These are phyloP conservation scores for Ypsolopha sequella DNA, from an alignment of 2,888 invertebrate species.

Conservation along the genomic window DNA sequence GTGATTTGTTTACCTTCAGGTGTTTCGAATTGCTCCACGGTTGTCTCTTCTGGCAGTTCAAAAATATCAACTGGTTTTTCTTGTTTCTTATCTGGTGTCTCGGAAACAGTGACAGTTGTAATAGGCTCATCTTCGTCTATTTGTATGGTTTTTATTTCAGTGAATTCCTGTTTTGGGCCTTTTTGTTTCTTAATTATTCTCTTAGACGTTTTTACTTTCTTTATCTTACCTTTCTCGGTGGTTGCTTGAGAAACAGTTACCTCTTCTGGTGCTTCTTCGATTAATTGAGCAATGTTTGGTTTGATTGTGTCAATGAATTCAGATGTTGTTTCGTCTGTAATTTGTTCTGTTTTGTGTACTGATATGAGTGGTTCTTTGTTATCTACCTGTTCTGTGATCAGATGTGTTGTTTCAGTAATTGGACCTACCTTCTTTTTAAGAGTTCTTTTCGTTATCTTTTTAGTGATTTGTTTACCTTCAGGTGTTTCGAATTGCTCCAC, in stretches of 20 bases:
- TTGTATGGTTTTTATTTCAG: slow-evolving; percentile 31
- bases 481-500: slow-evolving; percentile 7
- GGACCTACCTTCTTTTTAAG: slow-evolving; percentile 28
- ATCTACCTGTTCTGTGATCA: slow-evolving; percentile 48
- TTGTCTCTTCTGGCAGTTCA: slow-evolving; percentile 17
- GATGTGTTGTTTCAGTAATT: slow-evolving; percentile 44
- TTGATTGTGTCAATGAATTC: slow-evolving; percentile 1
- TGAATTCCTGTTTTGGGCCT: slow-evolving; percentile 30
- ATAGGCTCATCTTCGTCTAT: slow-evolving; percentile 20
- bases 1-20: slow-evolving; percentile 8
- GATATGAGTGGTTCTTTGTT: slow-evolving; percentile 42
- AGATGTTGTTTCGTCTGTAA: slow-evolving; percentile 16
- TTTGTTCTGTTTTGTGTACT: slow-evolving; percentile 31
- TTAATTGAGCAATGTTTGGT: slow-evolving; percentile 14
- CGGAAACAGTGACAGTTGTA: slow-evolving; percentile 13
- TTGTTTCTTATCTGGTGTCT: slow-evolving; percentile 13
- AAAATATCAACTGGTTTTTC: slow-evolving; percentile 17
- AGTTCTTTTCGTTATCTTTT: slow-evolving; percentile 16
- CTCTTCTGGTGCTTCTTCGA: slow-evolving; percentile 13
- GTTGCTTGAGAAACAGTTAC: slow-evolving; percentile 16
- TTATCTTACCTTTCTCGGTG: slow-evolving; percentile 15
- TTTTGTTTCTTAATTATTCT: slow-evolving; percentile 25
- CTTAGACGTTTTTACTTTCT: slow-evolving; percentile 18
- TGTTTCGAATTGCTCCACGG: slow-evolving; percentile 10
- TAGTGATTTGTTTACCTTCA: slow-evolving; percentile 7